phyloP scores from a whole-genome alignment of 2,113 vertebrate species.

The Charina bottae region DNA sequence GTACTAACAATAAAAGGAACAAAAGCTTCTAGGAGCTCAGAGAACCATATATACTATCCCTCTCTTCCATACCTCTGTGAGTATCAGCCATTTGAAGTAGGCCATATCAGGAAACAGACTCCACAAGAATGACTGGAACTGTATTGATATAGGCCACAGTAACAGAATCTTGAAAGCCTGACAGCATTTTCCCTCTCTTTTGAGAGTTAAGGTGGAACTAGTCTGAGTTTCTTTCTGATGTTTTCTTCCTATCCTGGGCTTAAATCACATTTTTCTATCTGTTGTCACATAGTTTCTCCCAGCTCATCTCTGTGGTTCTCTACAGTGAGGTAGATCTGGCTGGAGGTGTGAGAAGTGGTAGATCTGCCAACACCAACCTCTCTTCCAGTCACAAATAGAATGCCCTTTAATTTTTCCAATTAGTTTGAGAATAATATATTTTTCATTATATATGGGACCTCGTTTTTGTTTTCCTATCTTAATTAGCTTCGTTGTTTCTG shows the following conservation, averaged over 20 bases:
- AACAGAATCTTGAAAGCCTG: not conserved
- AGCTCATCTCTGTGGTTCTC: not conserved
- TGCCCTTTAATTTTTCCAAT: not conserved
- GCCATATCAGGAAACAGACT: not conserved
- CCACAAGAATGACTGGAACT: not conserved
- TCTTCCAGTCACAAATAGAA: not conserved
- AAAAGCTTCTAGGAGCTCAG: not conserved
- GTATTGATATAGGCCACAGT: not conserved
- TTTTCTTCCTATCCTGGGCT: not conserved
- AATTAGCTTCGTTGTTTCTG: not conserved
- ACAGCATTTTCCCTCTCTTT: not conserved
- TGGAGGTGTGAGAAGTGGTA: not conserved
- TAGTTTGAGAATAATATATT: not conserved
- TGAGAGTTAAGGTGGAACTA: not conserved
- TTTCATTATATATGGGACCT: not conserved
- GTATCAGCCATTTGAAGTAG: not conserved
- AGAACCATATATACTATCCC: not conserved
- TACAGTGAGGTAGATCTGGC: not conserved
- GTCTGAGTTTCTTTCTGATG: not conserved
- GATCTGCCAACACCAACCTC: not conserved
- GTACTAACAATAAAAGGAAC: not conserved
- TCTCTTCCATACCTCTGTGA: not conserved
- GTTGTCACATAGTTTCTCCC: not conserved
- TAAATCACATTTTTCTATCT: not conserved
- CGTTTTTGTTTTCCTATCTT: not conserved